These are phyloP conservation scores for Potorous gilbertii DNA, from an alignment of 2,797 vertebrate species.

Conservation along the genomic window DNA sequence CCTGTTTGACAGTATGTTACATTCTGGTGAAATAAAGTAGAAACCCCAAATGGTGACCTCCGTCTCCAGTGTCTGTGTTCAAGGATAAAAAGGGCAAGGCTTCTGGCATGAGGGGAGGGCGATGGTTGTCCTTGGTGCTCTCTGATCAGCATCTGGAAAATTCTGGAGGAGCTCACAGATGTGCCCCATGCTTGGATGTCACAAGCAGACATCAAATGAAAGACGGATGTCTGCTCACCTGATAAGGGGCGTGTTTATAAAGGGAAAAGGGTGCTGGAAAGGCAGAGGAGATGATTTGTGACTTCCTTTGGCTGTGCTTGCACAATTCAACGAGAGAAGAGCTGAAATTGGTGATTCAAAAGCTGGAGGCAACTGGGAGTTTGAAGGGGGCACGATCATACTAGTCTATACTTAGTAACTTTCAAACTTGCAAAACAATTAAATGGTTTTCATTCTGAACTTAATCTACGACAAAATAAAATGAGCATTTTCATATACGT, in stretches of 20 bases:
- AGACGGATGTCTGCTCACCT: background rate
- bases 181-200: fast-evolving
- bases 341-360: background rate
- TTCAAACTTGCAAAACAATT: background rate
- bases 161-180: background rate
- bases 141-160: background rate
- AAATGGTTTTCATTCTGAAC: background rate
- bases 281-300: background rate
- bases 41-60: constrained; percentile 28
- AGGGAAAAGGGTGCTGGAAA: fast-evolving
- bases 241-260: background rate
- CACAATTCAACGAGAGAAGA: background rate
- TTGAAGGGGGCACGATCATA: background rate
- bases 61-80: background rate
- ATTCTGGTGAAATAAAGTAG: constrained; percentile 79
- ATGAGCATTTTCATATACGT: background rate
- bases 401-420: background rate
- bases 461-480: background rate
- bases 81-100: background rate
- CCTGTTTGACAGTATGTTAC: constrained; percentile 36
- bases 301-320: constrained; percentile 8
- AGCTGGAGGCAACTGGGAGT: background rate
- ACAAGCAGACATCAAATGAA: fast-evolving
- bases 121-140: background rate
- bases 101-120: background rate